Conservation (phyloP, 2,888 invertebrate genomes). For the Caenorhabditis becei region DNA sequence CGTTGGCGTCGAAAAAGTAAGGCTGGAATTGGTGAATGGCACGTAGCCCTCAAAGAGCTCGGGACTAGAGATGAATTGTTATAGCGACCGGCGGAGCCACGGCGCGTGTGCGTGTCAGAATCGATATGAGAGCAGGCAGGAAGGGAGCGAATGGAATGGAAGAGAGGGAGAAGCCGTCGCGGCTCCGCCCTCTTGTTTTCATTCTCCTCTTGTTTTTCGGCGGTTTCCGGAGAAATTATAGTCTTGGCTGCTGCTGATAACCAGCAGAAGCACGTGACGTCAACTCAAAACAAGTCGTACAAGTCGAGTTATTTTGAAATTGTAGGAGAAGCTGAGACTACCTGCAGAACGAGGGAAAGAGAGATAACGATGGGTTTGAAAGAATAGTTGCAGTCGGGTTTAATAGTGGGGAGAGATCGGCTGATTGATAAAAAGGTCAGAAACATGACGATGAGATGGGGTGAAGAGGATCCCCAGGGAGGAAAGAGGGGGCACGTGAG, state of each 20-base stretch:
- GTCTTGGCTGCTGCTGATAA: not conserved
- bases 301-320: too few species aligned
- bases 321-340: not conserved
- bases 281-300: not conserved
- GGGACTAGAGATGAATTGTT: not conserved
- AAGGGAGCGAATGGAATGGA: not conserved
- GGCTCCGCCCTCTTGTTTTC: not conserved
- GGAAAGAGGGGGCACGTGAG: conserved; percentile 12
- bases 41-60: conserved; percentile 2
- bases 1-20: conserved; percentile 28
- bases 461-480: not conserved
- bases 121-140: conserved; percentile 8
- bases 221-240: not conserved
- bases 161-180: not conserved
- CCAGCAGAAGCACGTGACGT: not conserved
- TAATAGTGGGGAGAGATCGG: not conserved
- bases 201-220: not conserved
- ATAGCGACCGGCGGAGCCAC: not conserved
- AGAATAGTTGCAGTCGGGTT: not conserved
- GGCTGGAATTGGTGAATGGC: conserved; percentile 16
- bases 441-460: conserved; percentile 4
- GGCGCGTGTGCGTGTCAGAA: conserved; percentile 6
- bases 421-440: conserved; percentile 29
- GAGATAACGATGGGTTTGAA: not conserved
- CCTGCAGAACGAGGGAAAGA: not conserved